phyloP scores from a whole-genome alignment of 2,113 vertebrate genomes.

The Pachypanchax playfairii region DNA sequence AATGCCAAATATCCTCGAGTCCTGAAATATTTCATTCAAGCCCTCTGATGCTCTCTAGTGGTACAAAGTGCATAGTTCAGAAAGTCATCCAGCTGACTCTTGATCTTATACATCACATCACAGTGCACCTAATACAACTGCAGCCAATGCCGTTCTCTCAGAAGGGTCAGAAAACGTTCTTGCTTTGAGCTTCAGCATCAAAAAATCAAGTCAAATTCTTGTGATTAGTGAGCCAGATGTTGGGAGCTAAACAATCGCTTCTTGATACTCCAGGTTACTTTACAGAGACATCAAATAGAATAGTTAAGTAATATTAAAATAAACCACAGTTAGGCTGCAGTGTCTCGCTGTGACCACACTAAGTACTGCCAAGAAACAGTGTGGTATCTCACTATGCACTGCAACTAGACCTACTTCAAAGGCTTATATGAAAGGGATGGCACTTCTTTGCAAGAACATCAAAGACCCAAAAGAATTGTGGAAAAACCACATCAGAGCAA shows the following conservation, averaged over 20 bases:
- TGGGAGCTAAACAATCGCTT: constrained; percentile 8
- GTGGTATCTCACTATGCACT: constrained; percentile 24
- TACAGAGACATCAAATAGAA: constrained; percentile 65
- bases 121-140: constrained; percentile 1
- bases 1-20: constrained; percentile 28
- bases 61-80: constrained; percentile 57
- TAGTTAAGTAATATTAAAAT: constrained; percentile 47
- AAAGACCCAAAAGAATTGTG: constrained; percentile 63
- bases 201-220: constrained; percentile 13
- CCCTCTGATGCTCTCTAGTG: constrained; percentile 73
- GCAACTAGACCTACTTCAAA: constrained; percentile 65
- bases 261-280: constrained; percentile 40
- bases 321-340: constrained; percentile 43
- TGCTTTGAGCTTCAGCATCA: constrained; percentile 23
- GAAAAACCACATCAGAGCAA: constrained; percentile 65
- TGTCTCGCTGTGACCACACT: constrained; percentile 58
- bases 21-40: constrained; percentile 42
- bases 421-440: constrained; percentile 55
- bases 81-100: constrained; percentile 32
- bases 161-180: not conserved
- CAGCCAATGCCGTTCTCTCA: not conserved
- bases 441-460: constrained; percentile 64
- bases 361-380: constrained; percentile 44
- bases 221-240: constrained; percentile 24
- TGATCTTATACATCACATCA: constrained; percentile 14